Evolutionary conservation across 1,140 invertebrate genomes (phyloP), one percentile per base, ranked within the genome.

Genomic region (Triops cancriformis): DNA sequence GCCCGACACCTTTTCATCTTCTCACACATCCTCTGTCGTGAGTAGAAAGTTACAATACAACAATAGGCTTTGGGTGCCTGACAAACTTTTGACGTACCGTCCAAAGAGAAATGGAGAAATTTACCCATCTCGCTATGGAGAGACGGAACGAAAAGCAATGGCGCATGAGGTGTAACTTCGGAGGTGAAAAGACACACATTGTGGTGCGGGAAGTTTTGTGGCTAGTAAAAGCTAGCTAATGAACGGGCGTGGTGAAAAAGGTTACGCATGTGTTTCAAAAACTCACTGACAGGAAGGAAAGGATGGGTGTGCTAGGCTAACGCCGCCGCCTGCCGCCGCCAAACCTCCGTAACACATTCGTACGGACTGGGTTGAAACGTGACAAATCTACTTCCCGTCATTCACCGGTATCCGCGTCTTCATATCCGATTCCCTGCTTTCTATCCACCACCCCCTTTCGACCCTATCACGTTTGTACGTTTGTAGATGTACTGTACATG

Each of bases 211-310:
- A 5, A 6, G 23, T 23, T 64, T 64, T 23, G n/a, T 64, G 23
- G 51, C 51, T 64, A 64, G 51, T 64, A 64, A 64, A 64, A 64
- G 23, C 51, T 64, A 23, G 18, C 51, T 64, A 64, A 64, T 64
- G 51, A 64, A 64, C 14, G 51, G 51, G 51, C 18, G 51, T 64
- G 51, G 51, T 64, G 3, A 64, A 64, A 64, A 64, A 64, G 51
- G 51, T 23, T 64, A 64, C 51, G 51, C 51, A 64, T 64, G 18
- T 18, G 51, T 64, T 64, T 64, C 10, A 23, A 64, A 64, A 64
- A 64, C 23, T 5, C 18, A 23, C n/a, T 64, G 51, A 64, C 51
- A 64, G 51, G 51, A 64, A 64, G n/a, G 18, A 23, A 64, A 64
- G 51, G 51, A 64, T 12, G 51, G 51, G 51, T 64, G 51, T 64